phyloP scores from a whole-genome alignment of 2,113 vertebrate genomes.

The pig (Sus scrofa) region T2T-Sscrofa CM000827.6:47952001-47952500 shows the following conservation, averaged over 20 bases:
- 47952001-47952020: neutral
- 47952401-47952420: neutral
- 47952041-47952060: neutral
- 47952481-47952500: neutral
- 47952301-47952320: neutral
- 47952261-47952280: neutral
- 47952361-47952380: neutral
- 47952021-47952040: conserved; percentile 1
- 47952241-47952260: neutral
- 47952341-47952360: neutral
- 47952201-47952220: neutral
- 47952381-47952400: neutral
- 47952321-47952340: neutral
- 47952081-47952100: neutral
- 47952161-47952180: neutral
- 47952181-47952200: neutral
- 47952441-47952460: neutral
- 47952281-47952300: neutral
- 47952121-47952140: neutral
- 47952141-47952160: neutral
- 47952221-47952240: neutral
- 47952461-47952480: neutral
- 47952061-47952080: conserved; percentile 10
- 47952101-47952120: neutral
- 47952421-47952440: neutral